Evolutionary conservation across 2,113 vertebrate species (phyloP).

Genomic region (Notarius lentiginosus): DNA sequence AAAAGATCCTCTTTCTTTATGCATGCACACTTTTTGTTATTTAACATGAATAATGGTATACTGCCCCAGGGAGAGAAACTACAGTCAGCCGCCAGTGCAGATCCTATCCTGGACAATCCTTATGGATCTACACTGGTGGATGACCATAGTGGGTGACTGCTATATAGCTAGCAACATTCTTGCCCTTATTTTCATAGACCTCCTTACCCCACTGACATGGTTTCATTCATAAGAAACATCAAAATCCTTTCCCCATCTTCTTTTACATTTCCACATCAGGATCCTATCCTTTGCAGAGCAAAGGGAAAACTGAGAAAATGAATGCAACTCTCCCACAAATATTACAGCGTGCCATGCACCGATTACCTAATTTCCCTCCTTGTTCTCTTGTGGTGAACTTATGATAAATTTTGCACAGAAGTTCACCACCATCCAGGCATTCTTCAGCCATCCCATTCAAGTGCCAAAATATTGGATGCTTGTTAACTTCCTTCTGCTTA

Average conservation of each 20-base stretch:
- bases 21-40: neutral
- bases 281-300: neutral
- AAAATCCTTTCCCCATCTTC: neutral
- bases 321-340: neutral
- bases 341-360: neutral
- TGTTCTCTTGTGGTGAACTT: neutral
- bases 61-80: neutral
- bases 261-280: neutral
- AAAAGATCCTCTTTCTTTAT: neutral
- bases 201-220: neutral
- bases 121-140: too few species aligned
- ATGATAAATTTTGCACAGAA: neutral
- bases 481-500: too few species aligned
- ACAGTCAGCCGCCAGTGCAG: neutral
- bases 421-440: neutral
- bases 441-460: neutral
- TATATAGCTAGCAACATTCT: neutral
- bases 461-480: too few species aligned
- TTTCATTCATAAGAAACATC: neutral
- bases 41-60: neutral
- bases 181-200: neutral
- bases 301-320: neutral
- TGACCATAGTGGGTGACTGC: too few species aligned
- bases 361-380: neutral
- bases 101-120: neutral